Evolutionary conservation across 2,888 invertebrate species (phyloP).

Genomic region (Zeuzera pyrina): DNA sequence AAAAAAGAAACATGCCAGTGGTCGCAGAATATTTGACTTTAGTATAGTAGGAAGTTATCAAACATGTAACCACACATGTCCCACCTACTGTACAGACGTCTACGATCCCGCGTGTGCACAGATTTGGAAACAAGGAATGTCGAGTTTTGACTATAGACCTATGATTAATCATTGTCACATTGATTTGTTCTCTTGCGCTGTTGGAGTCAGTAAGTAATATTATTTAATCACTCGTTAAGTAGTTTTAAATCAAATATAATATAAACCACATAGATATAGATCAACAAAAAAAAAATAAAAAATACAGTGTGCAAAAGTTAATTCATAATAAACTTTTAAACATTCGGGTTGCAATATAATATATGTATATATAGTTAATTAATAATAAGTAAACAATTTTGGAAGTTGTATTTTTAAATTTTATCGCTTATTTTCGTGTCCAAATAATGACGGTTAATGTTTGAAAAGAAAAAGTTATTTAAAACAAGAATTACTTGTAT

Average conservation of each 20-base stretch:
- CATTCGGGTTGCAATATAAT: no score
- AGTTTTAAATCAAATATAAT: background rate
- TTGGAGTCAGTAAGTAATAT: conserved; percentile 48
- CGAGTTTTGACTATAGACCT: conserved; percentile 18
- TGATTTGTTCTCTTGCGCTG: conserved; percentile 50
- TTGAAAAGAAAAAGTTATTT: no score
- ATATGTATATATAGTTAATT: no score
- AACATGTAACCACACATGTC: conserved; percentile 55
- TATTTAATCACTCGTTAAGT: background rate
- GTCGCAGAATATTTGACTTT: conserved; percentile 37
- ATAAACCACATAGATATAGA: background rate
- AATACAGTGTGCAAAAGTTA: conserved; percentile 1
- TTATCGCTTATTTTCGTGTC: no score
- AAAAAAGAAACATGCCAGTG: conserved; percentile 5
- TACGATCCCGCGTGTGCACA: conserved; percentile 53
- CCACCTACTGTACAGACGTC: conserved; percentile 45
- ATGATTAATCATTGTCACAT: conserved; percentile 63
- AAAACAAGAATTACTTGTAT: no score
- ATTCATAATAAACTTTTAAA: conserved; percentile 7
- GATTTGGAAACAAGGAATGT: conserved; percentile 30
- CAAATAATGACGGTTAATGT: no score
- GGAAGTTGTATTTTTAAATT: no score
- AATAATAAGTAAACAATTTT: no score
- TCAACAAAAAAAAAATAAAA: background rate
- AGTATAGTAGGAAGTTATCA: conserved; percentile 46